phyloP scores from a whole-genome alignment of 2,797 vertebrate genomes.

The Pseudotriccus pelzelni region DNA sequence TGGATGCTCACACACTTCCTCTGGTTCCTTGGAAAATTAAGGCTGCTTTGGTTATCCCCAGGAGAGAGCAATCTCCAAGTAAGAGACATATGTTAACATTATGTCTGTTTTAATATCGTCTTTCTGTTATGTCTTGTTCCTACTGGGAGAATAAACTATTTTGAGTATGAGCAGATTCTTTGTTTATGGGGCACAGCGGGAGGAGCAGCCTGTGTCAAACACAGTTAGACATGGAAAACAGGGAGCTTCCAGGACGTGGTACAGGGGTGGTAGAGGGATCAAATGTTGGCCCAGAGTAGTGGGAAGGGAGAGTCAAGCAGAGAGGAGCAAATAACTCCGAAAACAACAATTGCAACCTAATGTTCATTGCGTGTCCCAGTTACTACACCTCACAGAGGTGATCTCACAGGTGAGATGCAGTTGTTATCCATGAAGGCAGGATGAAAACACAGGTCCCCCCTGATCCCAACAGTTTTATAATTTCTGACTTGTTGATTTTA shows the following conservation, averaged over 20 bases:
- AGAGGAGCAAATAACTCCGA: not conserved
- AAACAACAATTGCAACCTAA: not conserved
- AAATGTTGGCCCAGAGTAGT: not conserved
- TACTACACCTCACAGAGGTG: not conserved
- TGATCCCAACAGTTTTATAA: not conserved
- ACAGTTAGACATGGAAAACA: not conserved
- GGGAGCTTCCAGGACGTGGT: fast-evolving
- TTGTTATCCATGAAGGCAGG: not conserved
- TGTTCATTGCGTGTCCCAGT: not conserved
- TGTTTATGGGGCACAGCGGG: not conserved
- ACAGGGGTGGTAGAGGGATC: not conserved
- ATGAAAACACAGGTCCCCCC: not conserved
- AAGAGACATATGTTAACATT: not conserved
- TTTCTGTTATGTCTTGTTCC: not conserved
- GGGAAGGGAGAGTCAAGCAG: not conserved
- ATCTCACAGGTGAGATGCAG: not conserved
- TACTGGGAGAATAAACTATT: conserved; percentile 26
- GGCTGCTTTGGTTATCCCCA: not conserved
- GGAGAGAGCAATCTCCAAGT: not conserved
- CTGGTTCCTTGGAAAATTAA: not conserved
- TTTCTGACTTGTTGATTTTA: not conserved
- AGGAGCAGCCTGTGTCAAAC: not conserved
- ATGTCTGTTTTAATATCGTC: not conserved
- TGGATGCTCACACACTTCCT: not conserved
- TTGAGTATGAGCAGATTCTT: not conserved